Conservation (phyloP, 1,140 invertebrate species). For the Drosophila jambulina region DNA sequence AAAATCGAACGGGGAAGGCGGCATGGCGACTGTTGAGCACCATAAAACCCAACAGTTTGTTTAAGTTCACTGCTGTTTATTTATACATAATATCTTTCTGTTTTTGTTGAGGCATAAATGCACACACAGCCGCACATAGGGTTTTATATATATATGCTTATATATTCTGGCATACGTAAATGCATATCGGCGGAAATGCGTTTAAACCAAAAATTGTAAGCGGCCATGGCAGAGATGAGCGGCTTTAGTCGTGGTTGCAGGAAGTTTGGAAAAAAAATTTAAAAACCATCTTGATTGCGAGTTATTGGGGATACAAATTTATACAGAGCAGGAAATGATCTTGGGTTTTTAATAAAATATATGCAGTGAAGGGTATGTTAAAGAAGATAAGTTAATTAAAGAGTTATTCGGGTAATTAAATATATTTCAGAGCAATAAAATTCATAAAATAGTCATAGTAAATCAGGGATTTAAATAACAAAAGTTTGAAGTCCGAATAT, state of each 20-base stretch:
- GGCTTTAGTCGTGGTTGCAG: constrained; percentile 26
- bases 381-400: neutral
- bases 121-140: constrained; percentile 13
- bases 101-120: constrained; percentile 39
- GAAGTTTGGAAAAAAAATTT: constrained; percentile 21
- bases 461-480: neutral
- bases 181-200: constrained; percentile 61
- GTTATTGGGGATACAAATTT: constrained; percentile 11
- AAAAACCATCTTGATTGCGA: constrained; percentile 46
- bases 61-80: constrained; percentile 78
- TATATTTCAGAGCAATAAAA: neutral
- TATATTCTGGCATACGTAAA: neutral
- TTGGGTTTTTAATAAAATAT: no score
- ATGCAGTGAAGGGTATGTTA: neutral
- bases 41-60: constrained; percentile 73
- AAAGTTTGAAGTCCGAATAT: neutral
- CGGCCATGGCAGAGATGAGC: constrained; percentile 17
- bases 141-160: neutral
- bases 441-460: neutral
- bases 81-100: constrained; percentile 66
- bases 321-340: constrained; percentile 13
- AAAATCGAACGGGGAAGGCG: constrained; percentile 25
- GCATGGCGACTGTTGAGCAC: constrained; percentile 13
- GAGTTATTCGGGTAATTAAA: no score
- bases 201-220: constrained; percentile 57